Conservation (phyloP, 2,888 invertebrate genomes). For the Sphaerophoria taeniata region DNA sequence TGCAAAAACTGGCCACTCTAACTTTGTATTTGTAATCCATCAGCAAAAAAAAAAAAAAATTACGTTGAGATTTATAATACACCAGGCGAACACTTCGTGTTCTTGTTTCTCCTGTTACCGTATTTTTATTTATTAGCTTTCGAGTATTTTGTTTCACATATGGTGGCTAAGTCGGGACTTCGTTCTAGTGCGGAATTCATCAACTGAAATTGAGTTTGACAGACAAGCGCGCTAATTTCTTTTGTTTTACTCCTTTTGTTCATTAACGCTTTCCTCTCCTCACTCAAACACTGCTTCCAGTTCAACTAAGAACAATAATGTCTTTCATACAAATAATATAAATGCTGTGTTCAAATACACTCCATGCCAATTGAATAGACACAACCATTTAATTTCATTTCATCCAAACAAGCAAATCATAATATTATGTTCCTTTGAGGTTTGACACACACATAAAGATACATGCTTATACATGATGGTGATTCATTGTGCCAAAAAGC, state of each 20-base stretch:
- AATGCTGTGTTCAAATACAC: constrained; percentile 4
- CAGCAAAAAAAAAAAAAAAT: constrained; percentile 31
- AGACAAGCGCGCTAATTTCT: constrained; percentile 77
- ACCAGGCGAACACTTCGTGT: constrained; percentile 4
- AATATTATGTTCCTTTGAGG: too few species aligned
- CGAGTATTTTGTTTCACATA: constrained; percentile 53
- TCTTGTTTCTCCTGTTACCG: constrained; percentile 28
- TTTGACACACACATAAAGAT: too few species aligned
- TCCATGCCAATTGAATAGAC: neutral
- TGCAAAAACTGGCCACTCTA: constrained; percentile 65
- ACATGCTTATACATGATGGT: too few species aligned
- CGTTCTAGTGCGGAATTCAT: constrained; percentile 48
- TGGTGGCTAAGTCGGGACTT: constrained; percentile 24
- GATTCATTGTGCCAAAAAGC: too few species aligned
- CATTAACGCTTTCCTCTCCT: constrained; percentile 67
- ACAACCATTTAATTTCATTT: too few species aligned
- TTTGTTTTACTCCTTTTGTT: constrained; percentile 68
- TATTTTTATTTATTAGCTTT: constrained; percentile 68
- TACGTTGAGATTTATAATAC: neutral
- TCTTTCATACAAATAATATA: constrained; percentile 26
- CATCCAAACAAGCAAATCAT: too few species aligned
- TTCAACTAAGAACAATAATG: constrained; percentile 58
- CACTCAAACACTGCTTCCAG: constrained; percentile 47
- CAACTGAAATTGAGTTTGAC: constrained; percentile 76
- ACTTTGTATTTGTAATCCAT: constrained; percentile 30